Percentiles rank a stretch among this genome's conserved stretches.
phyloP scores from a whole-genome alignment of 2,888 invertebrate genomes.

The Steinernema hermaphroditum region DNA sequence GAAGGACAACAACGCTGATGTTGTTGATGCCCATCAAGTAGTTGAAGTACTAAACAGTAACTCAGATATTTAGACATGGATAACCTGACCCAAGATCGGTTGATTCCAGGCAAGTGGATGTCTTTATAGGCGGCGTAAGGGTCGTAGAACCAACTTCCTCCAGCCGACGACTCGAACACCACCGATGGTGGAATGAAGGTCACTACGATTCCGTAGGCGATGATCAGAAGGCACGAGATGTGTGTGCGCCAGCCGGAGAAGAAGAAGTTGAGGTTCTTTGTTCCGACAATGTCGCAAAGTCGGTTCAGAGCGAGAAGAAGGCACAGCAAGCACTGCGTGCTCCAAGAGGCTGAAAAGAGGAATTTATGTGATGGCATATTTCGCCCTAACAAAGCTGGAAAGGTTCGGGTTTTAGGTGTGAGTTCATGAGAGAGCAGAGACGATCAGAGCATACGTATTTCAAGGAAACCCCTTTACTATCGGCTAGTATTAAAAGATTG shows the following conservation, averaged over 20 bases:
- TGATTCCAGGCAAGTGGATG: neutral
- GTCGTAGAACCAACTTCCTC: constrained; percentile 21
- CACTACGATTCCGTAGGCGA: neutral
- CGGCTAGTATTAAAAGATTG: too few relatives aligned
- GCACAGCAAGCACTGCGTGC: neutral
- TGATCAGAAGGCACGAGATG: neutral
- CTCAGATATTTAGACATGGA: too few relatives aligned
- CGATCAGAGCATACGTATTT: too few relatives aligned
- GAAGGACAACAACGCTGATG: neutral
- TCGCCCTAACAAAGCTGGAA: too few relatives aligned
- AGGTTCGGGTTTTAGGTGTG: too few relatives aligned
- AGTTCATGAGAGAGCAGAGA: too few relatives aligned
- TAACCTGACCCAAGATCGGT: neutral
- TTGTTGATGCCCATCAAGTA: constrained; percentile 19
- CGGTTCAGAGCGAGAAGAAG: constrained; percentile 6
- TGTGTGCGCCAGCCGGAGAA: constrained; percentile 12
- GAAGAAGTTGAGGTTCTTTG: neutral
- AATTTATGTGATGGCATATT: too few relatives aligned
- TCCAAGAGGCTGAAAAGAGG: neutral
- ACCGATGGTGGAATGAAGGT: neutral
- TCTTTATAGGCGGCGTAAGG: neutral
- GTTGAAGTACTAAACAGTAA: constrained; percentile 14
- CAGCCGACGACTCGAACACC: neutral
- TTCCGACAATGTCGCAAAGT: neutral
- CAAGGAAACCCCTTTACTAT: too few relatives aligned